Base-by-base conservation (phyloP, 2,797 vertebrate species). In the Sparus aurata region DNA sequence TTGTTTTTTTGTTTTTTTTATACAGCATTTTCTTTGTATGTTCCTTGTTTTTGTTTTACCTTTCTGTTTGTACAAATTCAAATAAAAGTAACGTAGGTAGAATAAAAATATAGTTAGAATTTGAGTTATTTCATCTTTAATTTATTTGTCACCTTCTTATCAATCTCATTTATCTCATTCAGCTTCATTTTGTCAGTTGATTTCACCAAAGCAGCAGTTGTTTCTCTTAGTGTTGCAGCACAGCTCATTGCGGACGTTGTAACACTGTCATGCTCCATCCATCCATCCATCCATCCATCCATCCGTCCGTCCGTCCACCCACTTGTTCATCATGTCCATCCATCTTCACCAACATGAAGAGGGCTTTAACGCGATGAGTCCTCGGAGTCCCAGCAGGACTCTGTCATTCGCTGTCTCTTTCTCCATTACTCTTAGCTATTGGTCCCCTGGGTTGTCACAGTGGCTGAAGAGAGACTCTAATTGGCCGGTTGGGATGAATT, bases 401-500 rank as follows among this genome's bases (percentile, higher is more conserved):
- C 62, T 73, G 76, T 79, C 77, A 68, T 80, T 88, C 3, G 12
- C 57, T 70, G 71, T 77, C 68, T 87, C 77, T 77, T 69, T 82
- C 77, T 71, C 77, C 73, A 83, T 89, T 74, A 78, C 66, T 90
- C 87, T 81, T 63, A 50, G 50, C 82, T 89, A 84, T 89, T 91
- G 85, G 85, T 88, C 86, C 81, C 81, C 68, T 57, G 86, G 82
- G 87, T 75, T 83, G 75, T 89, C 83, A 79, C 60, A 60, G 70
- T 53, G 64, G 59, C 77, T 71, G 62, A 76, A 83, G 79, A 80
- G 64, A 85, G 62, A 70, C 68, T 81, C 64, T 85, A 85, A 92
- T 70, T 87, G 82, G 69, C 57, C 22, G 43, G 69, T 60, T 58
- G 74, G 72, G 69, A 74, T 38, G 61, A 61, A 58, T 75, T 86